A percentile compares a stretch with the other conserved stretches of the same genome.
Evolutionary conservation across 2,113 vertebrate genomes (phyloP).

Genomic region (Bucco capensis): DNA sequence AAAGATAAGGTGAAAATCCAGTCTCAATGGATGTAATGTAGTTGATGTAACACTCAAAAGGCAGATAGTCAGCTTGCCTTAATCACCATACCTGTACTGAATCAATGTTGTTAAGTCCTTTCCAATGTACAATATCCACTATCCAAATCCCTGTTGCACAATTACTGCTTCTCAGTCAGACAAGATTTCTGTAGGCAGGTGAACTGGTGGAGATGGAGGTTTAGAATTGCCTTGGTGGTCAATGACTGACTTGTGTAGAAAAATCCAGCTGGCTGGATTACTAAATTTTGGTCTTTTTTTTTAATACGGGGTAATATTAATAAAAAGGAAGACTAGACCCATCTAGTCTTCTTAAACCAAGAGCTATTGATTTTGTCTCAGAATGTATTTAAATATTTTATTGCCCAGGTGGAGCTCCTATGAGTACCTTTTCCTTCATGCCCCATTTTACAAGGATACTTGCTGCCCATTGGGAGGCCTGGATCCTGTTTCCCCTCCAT

Average conservation of each 20-base stretch:
- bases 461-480: background rate
- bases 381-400: slow-evolving; percentile 32
- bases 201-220: background rate
- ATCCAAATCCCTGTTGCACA: background rate
- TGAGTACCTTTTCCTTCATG: slow-evolving; percentile 18
- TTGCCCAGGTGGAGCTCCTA: background rate
- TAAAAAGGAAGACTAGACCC: background rate
- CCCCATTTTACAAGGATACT: slow-evolving; percentile 36
- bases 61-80: background rate
- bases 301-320: background rate
- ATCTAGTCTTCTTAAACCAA: slow-evolving; percentile 1
- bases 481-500: slow-evolving; percentile 15
- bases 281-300: background rate
- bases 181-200: background rate
- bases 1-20: background rate
- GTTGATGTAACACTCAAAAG: background rate
- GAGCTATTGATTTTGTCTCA: slow-evolving; percentile 7
- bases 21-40: background rate
- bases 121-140: background rate
- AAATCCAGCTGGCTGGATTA: background rate
- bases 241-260: background rate
- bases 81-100: background rate
- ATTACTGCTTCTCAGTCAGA: background rate
- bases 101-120: background rate
- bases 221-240: background rate